Evolutionary conservation across 2,113 vertebrate genomes (phyloP).

Genomic region (Oncorhynchus tshawytscha): DNA sequence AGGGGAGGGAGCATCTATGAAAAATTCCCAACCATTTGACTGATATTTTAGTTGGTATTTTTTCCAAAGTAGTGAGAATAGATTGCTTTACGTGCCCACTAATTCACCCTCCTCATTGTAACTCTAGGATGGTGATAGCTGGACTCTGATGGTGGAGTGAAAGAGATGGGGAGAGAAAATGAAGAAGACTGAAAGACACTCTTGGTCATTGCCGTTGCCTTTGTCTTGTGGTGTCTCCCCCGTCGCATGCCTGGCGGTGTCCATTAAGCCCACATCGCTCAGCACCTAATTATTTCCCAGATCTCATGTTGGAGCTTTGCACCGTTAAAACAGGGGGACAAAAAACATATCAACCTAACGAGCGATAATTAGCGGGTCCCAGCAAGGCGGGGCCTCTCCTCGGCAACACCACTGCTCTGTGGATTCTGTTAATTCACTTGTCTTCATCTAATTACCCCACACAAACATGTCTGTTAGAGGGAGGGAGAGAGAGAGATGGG

Average conservation of each 20-base stretch:
- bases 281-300: constrained; percentile 59
- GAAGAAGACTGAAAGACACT: too few relatives aligned
- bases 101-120: too few relatives aligned
- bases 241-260: constrained; percentile 33
- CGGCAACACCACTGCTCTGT: constrained; percentile 83
- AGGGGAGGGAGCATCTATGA: too few relatives aligned
- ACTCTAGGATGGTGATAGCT: too few relatives aligned
- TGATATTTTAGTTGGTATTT: too few relatives aligned
- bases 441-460: constrained; percentile 91
- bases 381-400: constrained; percentile 76
- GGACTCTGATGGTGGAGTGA: too few relatives aligned
- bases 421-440: constrained; percentile 93
- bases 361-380: constrained; percentile 91
- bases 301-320: constrained; percentile 21
- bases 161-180: too few relatives aligned
- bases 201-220: too few relatives aligned
- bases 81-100: too few relatives aligned
- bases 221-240: constrained; percentile 10
- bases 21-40: too few relatives aligned
- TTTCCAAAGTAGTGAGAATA: too few relatives aligned
- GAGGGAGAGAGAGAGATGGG: constrained; percentile 23
- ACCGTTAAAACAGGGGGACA: constrained; percentile 42
- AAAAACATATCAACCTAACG: constrained; percentile 73
- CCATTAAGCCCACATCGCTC: constrained; percentile 35
- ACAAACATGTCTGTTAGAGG: constrained; percentile 69